Base-by-base conservation (phyloP, 2,797 vertebrate species). In the Petrocephalus sullivani region DNA sequence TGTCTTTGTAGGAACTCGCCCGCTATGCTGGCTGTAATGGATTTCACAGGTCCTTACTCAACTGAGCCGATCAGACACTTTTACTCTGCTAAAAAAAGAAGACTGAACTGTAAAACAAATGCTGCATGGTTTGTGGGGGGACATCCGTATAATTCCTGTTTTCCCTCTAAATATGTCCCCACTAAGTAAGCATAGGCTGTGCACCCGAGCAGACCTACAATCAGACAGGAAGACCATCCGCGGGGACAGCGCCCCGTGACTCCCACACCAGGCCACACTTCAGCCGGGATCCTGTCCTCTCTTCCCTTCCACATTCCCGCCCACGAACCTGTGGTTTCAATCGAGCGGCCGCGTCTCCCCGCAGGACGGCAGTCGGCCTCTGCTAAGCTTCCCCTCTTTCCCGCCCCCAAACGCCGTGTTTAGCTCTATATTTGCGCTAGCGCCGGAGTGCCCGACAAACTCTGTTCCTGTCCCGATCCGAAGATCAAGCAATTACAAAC, bases 401-500 rank as follows among this genome's bases (percentile, higher is more conserved):
- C 37, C 49, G 46, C 46, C 81, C 23, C 58, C 81, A 56, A 56
- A 60, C 37, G 81, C 82, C 23, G 4, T 54, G 23, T 85, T 53
- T 53, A 85, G 78, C 58, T 41, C 46, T 53, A 23, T 4, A 12
- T 41, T 41, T 85, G 83, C 37, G 53, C 49, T 41, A 67, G 49
- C 58, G 67, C 71, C 10, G 49, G 12, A 23, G 2, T 19, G 46
- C 16, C 14, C 33, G 12, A 9, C 56, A 53, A 4, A 33, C 37
- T 60, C 33, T 16, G 28, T 16, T 37, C 16, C 19, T 12, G 67
- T 8, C 53, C 82, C 28, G 78, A 91, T 89, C 82, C n/a, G 90
- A 91, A 88, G 89, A 89, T 67, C 87, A 86, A 53, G 49, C 89
- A 56, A 12, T 57, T 71, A 90, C 28, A 23, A 54, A 21, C 60